Base-by-base conservation (phyloP, 2,888 invertebrate genomes). In the Eristalis pertinax region DNA sequence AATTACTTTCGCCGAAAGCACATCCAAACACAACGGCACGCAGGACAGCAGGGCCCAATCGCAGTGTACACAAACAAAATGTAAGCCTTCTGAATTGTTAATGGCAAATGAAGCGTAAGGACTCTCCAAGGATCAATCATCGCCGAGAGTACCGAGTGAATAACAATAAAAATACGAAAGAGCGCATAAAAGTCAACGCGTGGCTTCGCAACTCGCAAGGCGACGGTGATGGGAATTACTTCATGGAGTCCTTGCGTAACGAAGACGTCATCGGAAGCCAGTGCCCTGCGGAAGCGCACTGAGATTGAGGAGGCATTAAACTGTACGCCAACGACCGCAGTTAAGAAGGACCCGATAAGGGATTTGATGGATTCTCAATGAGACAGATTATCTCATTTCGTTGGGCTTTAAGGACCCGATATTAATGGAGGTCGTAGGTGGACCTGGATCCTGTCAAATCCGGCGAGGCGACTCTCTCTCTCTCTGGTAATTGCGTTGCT, bases 311-410 rank as follows among this genome's bases (percentile, higher is more conserved):
- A 73, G 50, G 50, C 24, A 77, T 83, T 63, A 41, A 64, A 68
- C 22, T 62, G 50, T 13, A 29, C 13, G 29, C 24, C 24, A 78
- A 63, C 67, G 68, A 41, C 72, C 67, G 22, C 50, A 78, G 67
- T 56, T 67, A 60, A 24, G 10, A n/a, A n/a, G 1, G 2, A 29
- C 41, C 29, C 63, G 13, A 32, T 15, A 77, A 74, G 84, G 69
- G 74, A 84, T 84, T 69, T 80, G 67, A 80, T 75, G 80, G 72
- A 75, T 76, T 76, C 75, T 75, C 84, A 84, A 76, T 80, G 80
- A 84, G 72, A 56, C 63, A 70, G 65, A 75, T 70, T 72, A 67
- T 72, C 65, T 38, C 58, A 35, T 38, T 38, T 43, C 63, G 15
- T 65, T 41, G 58, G 38, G 32, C 58, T 56, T 67, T 75, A 56